Evolutionary conservation across 2,797 vertebrate species (phyloP).

Genomic region (Eospalax fontanierii): DNA sequence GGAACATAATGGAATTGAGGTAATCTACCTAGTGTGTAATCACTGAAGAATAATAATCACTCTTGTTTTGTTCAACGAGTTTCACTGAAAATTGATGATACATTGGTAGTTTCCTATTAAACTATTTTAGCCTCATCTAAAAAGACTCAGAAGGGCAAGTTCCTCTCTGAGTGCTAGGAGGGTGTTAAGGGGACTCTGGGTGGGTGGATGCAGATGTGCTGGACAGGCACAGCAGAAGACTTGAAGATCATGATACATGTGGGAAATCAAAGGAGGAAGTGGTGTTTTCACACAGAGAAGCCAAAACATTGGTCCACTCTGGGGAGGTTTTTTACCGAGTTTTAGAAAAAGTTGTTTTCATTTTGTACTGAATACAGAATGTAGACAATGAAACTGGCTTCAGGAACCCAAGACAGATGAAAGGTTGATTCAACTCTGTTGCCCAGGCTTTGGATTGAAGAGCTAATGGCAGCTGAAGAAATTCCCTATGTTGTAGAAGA

Average conservation of each 20-base stretch:
- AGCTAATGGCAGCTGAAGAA: slow-evolving; percentile 44
- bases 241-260: not conserved
- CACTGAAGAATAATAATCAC: not conserved
- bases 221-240: not conserved
- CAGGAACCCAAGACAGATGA: not conserved
- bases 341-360: slow-evolving; percentile 5
- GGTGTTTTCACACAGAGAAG: slow-evolving; percentile 15
- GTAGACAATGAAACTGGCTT: not conserved
- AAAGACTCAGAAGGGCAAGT: not conserved
- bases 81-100: slow-evolving; percentile 21
- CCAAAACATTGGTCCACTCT: not conserved
- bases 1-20: not conserved
- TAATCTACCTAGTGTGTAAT: not conserved
- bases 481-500: slow-evolving; percentile 40
- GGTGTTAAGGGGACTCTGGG: not conserved
- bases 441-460: not conserved
- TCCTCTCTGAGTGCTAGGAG: not conserved
- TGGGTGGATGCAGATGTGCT: not conserved
- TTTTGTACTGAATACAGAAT: slow-evolving; percentile 4
- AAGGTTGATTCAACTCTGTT: not conserved
- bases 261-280: slow-evolving; percentile 42
- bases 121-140: not conserved
- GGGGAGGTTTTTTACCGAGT: not conserved
- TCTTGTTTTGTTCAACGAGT: not conserved
- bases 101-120: not conserved